Percentiles rank a stretch among this genome's conserved stretches.
phyloP scores from a whole-genome alignment of 2,113 vertebrate genomes.

The Pelmatolapia mariae region DNA sequence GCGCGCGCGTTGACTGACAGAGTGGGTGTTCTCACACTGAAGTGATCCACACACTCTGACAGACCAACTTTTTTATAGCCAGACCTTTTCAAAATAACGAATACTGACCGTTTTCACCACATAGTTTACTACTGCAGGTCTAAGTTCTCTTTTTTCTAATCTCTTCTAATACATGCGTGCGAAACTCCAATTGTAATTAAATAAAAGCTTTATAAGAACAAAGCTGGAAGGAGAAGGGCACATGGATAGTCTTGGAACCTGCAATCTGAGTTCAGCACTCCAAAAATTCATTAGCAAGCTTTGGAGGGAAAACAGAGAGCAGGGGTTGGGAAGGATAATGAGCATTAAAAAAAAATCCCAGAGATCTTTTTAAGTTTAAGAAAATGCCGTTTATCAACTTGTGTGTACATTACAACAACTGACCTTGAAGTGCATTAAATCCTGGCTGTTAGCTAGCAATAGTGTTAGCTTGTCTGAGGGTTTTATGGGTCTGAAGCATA shows the following conservation, averaged over 20 bases:
- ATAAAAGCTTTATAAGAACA: slow-evolving; percentile 55
- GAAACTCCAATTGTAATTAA: slow-evolving; percentile 58
- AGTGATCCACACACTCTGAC: slow-evolving; percentile 35
- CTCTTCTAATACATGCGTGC: slow-evolving; percentile 40
- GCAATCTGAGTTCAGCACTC: slow-evolving; percentile 38
- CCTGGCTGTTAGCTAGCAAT: slow-evolving; percentile 33
- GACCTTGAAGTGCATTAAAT: slow-evolving; percentile 43
- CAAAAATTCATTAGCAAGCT: slow-evolving; percentile 62
- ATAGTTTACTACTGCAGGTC: slow-evolving; percentile 18
- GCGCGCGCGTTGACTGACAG: slow-evolving; percentile 17
- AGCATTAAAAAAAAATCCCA: neutral
- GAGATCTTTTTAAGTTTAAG: slow-evolving; percentile 19
- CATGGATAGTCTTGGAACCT: slow-evolving; percentile 42
- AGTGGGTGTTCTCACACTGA: slow-evolving; percentile 48
- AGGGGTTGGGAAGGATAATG: neutral
- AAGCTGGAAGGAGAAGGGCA: slow-evolving; percentile 37
- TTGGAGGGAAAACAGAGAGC: slow-evolving; percentile 36
- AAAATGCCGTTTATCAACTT: slow-evolving; percentile 39
- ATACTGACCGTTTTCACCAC: slow-evolving; percentile 7
- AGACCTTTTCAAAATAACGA: slow-evolving; percentile 10
- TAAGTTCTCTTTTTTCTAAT: neutral
- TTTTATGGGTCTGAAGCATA: slow-evolving; percentile 16
- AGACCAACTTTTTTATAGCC: slow-evolving; percentile 15
- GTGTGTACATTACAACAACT: slow-evolving; percentile 29
- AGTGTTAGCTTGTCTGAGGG: slow-evolving; percentile 25